Percentiles rank a stretch among this genome's conserved stretches.
These are phyloP conservation scores for Theretra japonica DNA, from an alignment of 2,888 invertebrate species.

Conservation along the genomic window DNA sequence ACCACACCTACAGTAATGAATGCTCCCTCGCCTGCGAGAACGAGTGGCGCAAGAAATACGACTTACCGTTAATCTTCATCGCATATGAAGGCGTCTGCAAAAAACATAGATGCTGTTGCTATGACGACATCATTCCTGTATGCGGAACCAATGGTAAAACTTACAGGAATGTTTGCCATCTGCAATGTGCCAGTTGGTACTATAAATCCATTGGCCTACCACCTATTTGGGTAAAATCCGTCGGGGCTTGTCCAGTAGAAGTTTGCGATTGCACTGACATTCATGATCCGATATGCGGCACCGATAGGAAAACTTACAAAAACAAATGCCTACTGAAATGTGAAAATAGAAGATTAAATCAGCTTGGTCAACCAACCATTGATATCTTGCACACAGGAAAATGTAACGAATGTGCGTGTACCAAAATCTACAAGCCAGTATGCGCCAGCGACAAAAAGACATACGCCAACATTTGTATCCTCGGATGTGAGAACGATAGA, in stretches of 20 bases:
- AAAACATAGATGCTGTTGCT: constrained; percentile 39
- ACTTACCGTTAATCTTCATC: constrained; percentile 28
- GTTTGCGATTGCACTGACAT: constrained; percentile 36
- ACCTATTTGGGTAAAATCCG: constrained; percentile 36
- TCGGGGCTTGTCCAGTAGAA: constrained; percentile 46
- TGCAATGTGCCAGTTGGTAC: constrained; percentile 47
- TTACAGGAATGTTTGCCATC: constrained; percentile 53
- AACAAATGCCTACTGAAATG: constrained; percentile 52
- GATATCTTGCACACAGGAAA: constrained; percentile 40
- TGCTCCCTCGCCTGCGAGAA: constrained; percentile 85
- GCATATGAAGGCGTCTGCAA: constrained; percentile 38
- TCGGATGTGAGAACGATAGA: constrained; percentile 49
- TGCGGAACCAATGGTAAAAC: constrained; percentile 56
- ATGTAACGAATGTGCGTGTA: constrained; percentile 50
- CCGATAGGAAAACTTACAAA: constrained; percentile 49
- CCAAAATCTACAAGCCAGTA: constrained; percentile 43
- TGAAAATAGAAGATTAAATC: constrained; percentile 45
- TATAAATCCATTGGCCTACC: constrained; percentile 34
- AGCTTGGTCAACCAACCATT: constrained; percentile 40
- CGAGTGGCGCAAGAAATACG: constrained; percentile 29
- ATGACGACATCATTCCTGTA: constrained; percentile 44
- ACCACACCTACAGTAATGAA: constrained; percentile 86
- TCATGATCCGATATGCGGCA: constrained; percentile 48
- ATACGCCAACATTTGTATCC: constrained; percentile 47
- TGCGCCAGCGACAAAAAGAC: constrained; percentile 50